Evolutionary conservation across 1,140 invertebrate genomes (phyloP).

Genomic region (Eriosoma lanigerum): DNA sequence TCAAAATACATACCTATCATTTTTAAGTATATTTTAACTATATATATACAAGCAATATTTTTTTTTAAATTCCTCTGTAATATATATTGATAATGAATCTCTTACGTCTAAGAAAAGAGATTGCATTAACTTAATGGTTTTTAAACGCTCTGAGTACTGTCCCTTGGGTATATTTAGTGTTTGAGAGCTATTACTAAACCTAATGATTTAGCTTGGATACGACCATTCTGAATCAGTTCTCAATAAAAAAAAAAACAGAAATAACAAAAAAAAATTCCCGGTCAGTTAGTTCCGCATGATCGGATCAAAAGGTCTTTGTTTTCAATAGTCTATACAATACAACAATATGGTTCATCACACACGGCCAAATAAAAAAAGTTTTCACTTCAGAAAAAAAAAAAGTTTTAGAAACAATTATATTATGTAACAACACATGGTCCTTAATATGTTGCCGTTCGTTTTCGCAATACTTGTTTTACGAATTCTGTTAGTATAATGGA

Average conservation of each 20-base stretch:
- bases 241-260: background rate
- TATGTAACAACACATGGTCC: background rate
- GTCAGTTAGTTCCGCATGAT: constrained; percentile 25
- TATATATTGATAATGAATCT: too few species aligned
- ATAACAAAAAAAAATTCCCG: background rate
- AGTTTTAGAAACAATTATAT: constrained; percentile 18
- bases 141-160: background rate
- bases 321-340: constrained; percentile 23
- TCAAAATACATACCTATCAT: too few species aligned
- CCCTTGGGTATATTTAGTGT: background rate
- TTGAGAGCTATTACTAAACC: background rate
- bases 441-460: background rate
- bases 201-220: background rate
- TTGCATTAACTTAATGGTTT: too few species aligned
- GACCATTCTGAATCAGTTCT: background rate
- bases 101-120: too few species aligned
- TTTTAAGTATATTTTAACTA: too few species aligned
- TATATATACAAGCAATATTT: too few species aligned
- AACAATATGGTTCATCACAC: background rate
- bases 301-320: background rate
- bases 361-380: background rate
- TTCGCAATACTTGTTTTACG: background rate
- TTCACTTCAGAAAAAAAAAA: background rate
- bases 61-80: too few species aligned
- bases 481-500: background rate